Percentiles rank a stretch among this genome's conserved stretches.
phyloP scores from a whole-genome alignment of 2,888 invertebrate species.

The Eristalinus sepulchralis region DNA sequence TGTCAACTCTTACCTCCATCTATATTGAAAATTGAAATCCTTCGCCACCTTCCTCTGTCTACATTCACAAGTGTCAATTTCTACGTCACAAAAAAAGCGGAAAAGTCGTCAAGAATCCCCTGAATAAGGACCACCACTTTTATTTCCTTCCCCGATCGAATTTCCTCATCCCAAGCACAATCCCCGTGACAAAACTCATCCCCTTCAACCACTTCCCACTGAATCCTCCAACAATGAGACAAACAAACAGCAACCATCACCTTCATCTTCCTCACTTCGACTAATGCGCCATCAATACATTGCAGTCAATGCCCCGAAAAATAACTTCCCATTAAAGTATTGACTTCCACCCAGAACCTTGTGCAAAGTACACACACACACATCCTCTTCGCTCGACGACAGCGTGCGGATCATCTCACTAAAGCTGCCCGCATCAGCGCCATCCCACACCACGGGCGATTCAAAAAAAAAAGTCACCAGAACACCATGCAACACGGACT shows the following conservation, averaged over 20 bases:
- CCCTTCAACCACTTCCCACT: not conserved
- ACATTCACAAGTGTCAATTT: not conserved
- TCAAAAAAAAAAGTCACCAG: not conserved
- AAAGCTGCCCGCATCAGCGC: not conserved
- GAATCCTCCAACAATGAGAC: not conserved
- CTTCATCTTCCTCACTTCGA: not conserved
- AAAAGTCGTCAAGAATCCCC: not conserved
- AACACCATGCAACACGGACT: conserved; percentile 11
- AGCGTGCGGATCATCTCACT: conserved; percentile 27
- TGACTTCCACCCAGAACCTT: conserved; percentile 31
- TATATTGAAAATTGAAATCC: no score
- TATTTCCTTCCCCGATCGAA: not conserved
- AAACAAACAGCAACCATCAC: not conserved
- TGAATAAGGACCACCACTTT: not conserved
- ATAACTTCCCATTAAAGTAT: conserved; percentile 48
- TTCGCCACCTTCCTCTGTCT: not conserved
- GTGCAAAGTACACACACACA: not conserved
- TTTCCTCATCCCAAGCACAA: not conserved
- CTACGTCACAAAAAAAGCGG: not conserved
- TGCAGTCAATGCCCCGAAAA: conserved; percentile 46
- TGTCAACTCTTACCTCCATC: no score
- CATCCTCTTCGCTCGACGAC: conserved; percentile 25
- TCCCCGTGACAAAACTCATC: not conserved
- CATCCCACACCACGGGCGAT: not conserved
- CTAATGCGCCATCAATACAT: conserved; percentile 8